Conservation (phyloP, 1,140 invertebrate species). For the Plectrocnemia conspersa region DNA sequence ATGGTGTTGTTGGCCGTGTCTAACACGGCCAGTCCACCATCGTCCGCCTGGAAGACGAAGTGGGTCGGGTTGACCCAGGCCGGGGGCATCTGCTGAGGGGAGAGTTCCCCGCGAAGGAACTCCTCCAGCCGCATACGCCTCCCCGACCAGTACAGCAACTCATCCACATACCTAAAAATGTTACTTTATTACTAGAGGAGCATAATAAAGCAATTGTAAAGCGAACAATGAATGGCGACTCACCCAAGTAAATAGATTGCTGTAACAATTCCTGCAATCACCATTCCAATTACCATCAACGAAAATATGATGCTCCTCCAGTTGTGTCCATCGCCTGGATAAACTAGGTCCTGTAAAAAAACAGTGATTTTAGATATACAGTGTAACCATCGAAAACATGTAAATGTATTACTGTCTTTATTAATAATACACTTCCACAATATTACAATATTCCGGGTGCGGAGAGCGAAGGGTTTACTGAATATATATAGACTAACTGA, state of each 20-base stretch:
- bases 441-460: too few species aligned
- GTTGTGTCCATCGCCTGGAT: conserved; percentile 74
- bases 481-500: too few species aligned
- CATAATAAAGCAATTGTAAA: conserved; percentile 3
- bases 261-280: conserved; percentile 77
- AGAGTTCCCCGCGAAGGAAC: conserved; percentile 71
- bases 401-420: too few species aligned
- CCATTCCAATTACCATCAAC: conserved; percentile 75
- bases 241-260: conserved; percentile 79
- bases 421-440: too few species aligned
- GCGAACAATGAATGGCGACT: too few species aligned
- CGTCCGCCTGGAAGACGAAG: conserved; percentile 78
- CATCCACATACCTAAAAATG: conserved; percentile 68
- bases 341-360: conserved; percentile 59
- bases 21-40: conserved; percentile 70
- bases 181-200: conserved; percentile 1
- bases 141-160: conserved; percentile 79
- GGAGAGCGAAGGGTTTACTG: background rate
- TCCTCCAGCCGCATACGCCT: conserved; percentile 75
- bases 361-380: conserved; percentile 2
- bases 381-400: too few species aligned
- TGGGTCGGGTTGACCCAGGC: conserved; percentile 73
- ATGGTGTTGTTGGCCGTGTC: conserved; percentile 71
- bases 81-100: conserved; percentile 65
- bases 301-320: conserved; percentile 82